Evolutionary conservation across 1,140 invertebrate genomes (phyloP).

Genomic region (Leptinotarsa defecta): DNA sequence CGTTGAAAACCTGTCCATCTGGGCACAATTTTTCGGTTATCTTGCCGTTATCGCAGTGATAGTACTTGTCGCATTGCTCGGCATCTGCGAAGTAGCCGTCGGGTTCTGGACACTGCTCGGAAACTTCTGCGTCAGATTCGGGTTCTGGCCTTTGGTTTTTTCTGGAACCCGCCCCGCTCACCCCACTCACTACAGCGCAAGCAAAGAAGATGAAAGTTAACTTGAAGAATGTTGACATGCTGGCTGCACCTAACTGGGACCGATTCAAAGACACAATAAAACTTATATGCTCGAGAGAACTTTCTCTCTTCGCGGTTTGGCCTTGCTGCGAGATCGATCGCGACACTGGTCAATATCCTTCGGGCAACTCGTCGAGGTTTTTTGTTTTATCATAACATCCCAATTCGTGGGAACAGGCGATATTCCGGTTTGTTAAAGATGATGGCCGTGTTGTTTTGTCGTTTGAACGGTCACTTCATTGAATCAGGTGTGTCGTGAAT

Average conservation of each 20-base stretch:
- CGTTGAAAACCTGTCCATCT: slow-evolving; percentile 91
- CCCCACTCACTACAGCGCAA: not conserved
- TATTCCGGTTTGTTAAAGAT: too few relatives aligned
- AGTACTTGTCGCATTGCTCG: slow-evolving; percentile 90
- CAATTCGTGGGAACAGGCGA: too few relatives aligned
- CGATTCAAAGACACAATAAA: slow-evolving; percentile 8
- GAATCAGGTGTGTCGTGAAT: not conserved
- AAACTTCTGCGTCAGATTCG: slow-evolving; percentile 48
- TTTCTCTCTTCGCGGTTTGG: slow-evolving; percentile 1
- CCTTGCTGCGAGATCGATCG: not conserved
- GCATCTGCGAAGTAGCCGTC: slow-evolving; percentile 85
- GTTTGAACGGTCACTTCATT: too few relatives aligned
- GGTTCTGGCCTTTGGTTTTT: not conserved
- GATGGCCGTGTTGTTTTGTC: too few relatives aligned
- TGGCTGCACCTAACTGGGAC: slow-evolving; percentile 1
- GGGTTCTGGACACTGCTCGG: slow-evolving; percentile 77
- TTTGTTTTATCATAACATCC: too few relatives aligned
- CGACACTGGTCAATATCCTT: slow-evolving; percentile 7
- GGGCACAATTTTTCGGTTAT: slow-evolving; percentile 80
- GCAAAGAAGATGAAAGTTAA: slow-evolving; percentile 6
- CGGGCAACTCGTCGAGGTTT: not conserved
- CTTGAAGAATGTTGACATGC: slow-evolving; percentile 2
- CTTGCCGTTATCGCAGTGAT: slow-evolving; percentile 75
- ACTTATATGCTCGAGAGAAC: slow-evolving; percentile 16
- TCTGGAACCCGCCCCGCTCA: slow-evolving; percentile 3